Evolutionary conservation across 2,113 vertebrate species (phyloP).

Genomic region (Pomatorhinus ruficollis): DNA sequence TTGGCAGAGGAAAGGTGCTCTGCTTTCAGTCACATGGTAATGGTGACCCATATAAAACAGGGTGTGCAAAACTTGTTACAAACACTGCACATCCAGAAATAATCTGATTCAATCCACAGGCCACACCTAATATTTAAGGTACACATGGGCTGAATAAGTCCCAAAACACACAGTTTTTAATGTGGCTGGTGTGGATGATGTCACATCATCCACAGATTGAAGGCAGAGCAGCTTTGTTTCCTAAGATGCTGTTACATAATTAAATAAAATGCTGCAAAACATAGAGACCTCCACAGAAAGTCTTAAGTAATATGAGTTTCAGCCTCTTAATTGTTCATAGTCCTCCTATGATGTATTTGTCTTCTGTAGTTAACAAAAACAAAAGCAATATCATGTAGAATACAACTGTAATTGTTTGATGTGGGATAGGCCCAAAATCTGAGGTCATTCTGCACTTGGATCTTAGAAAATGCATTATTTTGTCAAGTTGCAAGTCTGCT

Average conservation of each 20-base stretch:
- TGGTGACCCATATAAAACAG: not conserved
- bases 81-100: not conserved
- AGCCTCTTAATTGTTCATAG: not conserved
- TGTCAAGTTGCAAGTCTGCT: not conserved
- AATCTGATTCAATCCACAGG: not conserved
- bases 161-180: not conserved
- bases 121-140: not conserved
- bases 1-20: not conserved
- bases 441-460: not conserved
- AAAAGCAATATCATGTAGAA: not conserved
- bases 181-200: not conserved
- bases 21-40: not conserved
- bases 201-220: not conserved
- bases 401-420: not conserved
- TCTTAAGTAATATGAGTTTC: not conserved
- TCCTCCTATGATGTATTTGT: not conserved
- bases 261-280: conserved; percentile 10
- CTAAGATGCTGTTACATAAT: not conserved
- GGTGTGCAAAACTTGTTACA: not conserved
- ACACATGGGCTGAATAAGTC: not conserved
- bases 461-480: not conserved
- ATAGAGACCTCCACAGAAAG: not conserved
- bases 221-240: not conserved
- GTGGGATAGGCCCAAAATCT: not conserved
- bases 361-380: not conserved